A percentile compares a stretch with the other conserved stretches of the same genome.
phyloP scores from a whole-genome alignment of 2,113 vertebrate species.

The Prolemur simus region DNA sequence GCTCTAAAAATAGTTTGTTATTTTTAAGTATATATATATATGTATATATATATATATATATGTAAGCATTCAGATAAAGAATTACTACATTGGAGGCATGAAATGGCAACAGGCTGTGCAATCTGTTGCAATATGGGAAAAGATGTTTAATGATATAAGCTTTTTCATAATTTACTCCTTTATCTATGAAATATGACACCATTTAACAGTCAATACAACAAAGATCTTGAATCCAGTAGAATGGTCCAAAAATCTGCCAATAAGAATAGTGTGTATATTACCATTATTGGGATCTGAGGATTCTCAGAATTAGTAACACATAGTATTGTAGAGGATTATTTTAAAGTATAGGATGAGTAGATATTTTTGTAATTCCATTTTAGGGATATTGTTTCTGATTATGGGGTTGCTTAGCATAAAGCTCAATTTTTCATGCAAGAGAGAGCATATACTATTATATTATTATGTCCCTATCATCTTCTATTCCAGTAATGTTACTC shows the following conservation, averaged over 20 bases:
- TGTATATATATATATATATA: too few relatives aligned
- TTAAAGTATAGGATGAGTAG: background rate
- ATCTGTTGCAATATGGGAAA: background rate
- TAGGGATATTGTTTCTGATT: background rate
- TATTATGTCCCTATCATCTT: background rate
- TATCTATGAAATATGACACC: background rate
- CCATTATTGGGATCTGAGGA: background rate
- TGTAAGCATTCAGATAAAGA: background rate
- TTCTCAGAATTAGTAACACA: background rate
- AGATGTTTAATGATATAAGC: background rate
- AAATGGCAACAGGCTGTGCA: background rate
- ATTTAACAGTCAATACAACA: background rate
- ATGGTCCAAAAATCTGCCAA: background rate
- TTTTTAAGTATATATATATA: background rate
- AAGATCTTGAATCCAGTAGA: background rate
- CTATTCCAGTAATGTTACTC: background rate
- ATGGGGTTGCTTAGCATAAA: background rate
- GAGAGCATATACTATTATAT: background rate
- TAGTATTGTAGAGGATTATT: background rate
- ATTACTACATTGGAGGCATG: background rate
- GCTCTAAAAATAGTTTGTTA: background rate
- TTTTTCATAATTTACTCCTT: background rate
- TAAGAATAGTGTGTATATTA: background rate
- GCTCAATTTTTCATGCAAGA: background rate
- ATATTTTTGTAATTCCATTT: background rate